Conservation (phyloP, 2,888 invertebrate species). For the Xiphydria camelus region DNA sequence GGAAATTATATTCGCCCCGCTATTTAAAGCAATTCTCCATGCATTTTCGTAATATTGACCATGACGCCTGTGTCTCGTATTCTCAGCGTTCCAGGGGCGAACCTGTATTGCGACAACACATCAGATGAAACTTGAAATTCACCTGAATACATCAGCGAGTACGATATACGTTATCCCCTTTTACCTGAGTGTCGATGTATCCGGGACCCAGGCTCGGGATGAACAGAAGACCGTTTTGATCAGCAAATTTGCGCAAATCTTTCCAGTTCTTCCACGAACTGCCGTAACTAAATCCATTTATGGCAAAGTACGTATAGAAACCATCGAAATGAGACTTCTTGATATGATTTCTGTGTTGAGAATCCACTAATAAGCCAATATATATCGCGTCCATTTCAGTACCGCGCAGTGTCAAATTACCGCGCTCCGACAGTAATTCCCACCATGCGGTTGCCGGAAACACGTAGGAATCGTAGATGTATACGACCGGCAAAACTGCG, state of each 20-base stretch:
- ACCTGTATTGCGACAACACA: conserved; percentile 34
- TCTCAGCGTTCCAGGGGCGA: conserved; percentile 64
- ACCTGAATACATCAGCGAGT: too few species aligned
- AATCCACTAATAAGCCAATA: conserved; percentile 64
- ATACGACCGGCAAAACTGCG: conserved; percentile 63
- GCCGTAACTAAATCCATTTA: conserved; percentile 68
- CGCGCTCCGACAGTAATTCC: conserved; percentile 56
- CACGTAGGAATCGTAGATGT: conserved; percentile 68
- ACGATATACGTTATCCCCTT: too few species aligned
- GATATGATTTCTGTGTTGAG: conserved; percentile 61
- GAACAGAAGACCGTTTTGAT: conserved; percentile 65
- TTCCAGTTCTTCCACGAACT: conserved; percentile 67
- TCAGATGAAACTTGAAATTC: neutral
- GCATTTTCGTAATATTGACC: conserved; percentile 69
- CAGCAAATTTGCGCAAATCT: conserved; percentile 62
- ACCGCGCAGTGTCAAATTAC: conserved; percentile 60
- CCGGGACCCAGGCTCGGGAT: conserved; percentile 74
- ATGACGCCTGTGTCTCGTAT: conserved; percentile 60
- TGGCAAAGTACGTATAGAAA: conserved; percentile 69
- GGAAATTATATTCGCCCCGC: conserved; percentile 63
- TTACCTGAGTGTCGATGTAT: conserved; percentile 67
- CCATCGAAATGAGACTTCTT: conserved; percentile 63
- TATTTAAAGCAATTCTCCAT: conserved; percentile 65
- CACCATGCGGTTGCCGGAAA: conserved; percentile 62
- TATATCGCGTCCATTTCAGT: conserved; percentile 64